Percentiles rank a stretch among this genome's conserved stretches.
These are phyloP conservation scores for Silurus meridionalis DNA, from an alignment of 2,113 vertebrate genomes.

Conservation along the genomic window DNA sequence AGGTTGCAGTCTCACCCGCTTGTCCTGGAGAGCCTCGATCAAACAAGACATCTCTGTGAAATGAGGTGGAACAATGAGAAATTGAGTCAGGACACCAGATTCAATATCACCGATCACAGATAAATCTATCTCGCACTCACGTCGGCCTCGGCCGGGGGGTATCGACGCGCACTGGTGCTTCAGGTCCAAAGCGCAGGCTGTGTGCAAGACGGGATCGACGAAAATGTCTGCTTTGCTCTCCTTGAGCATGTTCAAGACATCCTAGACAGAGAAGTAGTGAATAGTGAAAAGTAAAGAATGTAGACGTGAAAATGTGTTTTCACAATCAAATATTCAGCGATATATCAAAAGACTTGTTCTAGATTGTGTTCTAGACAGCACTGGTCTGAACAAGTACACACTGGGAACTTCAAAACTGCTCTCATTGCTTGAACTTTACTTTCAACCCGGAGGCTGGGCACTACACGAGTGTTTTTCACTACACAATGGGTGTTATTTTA, in stretches of 20 bases:
- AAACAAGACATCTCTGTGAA: slow-evolving; percentile 94
- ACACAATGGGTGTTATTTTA: too few species aligned
- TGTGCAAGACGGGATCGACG: slow-evolving; percentile 95
- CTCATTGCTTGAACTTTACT: too few species aligned
- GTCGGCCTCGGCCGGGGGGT: slow-evolving; percentile 87
- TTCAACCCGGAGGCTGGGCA: too few species aligned
- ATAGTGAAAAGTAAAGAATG: neutral
- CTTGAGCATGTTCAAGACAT: slow-evolving; percentile 96
- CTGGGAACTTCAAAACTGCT: too few species aligned
- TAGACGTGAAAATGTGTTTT: neutral
- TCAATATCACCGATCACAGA: neutral
- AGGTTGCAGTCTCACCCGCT: slow-evolving; percentile 91
- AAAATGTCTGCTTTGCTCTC: slow-evolving; percentile 99
- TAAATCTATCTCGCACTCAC: slow-evolving; percentile 74
- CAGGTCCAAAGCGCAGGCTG: slow-evolving; percentile 94
- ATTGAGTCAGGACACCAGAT: neutral
- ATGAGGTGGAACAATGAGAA: neutral
- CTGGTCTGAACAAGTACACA: too few species aligned
- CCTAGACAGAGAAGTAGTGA: slow-evolving; percentile 67
- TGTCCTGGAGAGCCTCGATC: slow-evolving; percentile 94
- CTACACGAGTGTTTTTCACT: neutral
- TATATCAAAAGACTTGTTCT: too few species aligned
- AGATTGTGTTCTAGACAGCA: too few species aligned
- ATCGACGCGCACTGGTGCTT: slow-evolving; percentile 98
- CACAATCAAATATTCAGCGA: too few species aligned